phyloP scores from a whole-genome alignment of 2,888 invertebrate genomes.

The Acrobasis consociella region DNA sequence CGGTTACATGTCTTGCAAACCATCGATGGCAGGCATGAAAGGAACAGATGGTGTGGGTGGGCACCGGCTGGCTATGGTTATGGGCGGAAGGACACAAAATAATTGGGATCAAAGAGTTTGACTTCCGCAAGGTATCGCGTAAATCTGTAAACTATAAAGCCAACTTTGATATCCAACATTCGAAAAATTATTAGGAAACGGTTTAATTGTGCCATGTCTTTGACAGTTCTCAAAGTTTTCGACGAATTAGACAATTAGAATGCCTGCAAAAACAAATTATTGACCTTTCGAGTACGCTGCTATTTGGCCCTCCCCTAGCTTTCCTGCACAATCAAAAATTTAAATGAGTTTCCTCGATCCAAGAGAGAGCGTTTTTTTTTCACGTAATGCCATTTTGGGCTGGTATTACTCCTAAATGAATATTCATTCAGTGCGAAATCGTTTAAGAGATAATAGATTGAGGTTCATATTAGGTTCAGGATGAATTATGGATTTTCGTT shows the following conservation, averaged over 20 bases:
- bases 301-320: constrained; percentile 54
- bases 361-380: constrained; percentile 62
- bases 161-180: no score
- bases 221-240: constrained; percentile 31
- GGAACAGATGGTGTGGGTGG: no score
- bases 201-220: constrained; percentile 30
- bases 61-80: no score
- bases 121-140: no score
- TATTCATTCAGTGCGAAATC: constrained; percentile 79
- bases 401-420: constrained; percentile 78
- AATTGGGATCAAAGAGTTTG: no score
- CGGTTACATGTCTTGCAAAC: no score
- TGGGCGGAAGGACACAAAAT: no score
- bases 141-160: no score
- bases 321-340: constrained; percentile 76
- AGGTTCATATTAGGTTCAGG: constrained; percentile 71
- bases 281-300: constrained; percentile 59
- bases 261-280: constrained; percentile 53
- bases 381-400: constrained; percentile 72
- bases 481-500: constrained; percentile 71
- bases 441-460: constrained; percentile 79
- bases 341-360: constrained; percentile 73
- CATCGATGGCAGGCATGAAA: no score
- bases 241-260: constrained; percentile 41
- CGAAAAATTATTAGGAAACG: not conserved